These are phyloP conservation scores for Trinorchestia longiramus DNA, from an alignment of 1,140 invertebrate species.

Conservation along the genomic window DNA sequence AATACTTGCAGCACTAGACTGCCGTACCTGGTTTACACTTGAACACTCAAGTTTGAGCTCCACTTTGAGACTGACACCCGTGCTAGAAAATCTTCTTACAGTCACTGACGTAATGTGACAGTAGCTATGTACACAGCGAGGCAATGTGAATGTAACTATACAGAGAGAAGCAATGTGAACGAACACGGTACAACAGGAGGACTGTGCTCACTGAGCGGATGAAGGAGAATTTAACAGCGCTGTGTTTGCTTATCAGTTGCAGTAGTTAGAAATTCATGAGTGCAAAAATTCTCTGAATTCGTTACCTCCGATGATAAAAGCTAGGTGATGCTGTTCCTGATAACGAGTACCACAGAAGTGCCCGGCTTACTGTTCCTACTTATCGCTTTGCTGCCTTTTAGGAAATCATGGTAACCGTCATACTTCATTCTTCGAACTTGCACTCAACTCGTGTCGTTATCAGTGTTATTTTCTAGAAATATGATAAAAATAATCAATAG, in stretches of 20 bases:
- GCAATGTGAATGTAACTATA: neutral
- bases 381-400: neutral
- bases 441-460: neutral
- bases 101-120: neutral
- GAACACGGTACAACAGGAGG: neutral
- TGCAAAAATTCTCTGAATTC: neutral
- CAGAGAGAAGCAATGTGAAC: neutral
- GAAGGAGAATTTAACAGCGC: neutral
- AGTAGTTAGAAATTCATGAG: neutral
- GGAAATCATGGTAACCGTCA: neutral
- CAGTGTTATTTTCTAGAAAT: neutral
- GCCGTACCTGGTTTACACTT: neutral
- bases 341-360: neutral
- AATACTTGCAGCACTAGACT: neutral
- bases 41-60: neutral
- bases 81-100: neutral
- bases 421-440: neutral
- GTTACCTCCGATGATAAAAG: neutral
- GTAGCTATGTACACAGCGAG: neutral
- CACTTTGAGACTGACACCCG: neutral
- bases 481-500: neutral
- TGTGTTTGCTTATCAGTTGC: neutral
- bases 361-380: neutral
- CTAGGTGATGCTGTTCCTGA: neutral
- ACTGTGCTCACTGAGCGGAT: neutral